Base-by-base conservation (phyloP, 2,113 vertebrate species). In the Symphodus melops region DNA sequence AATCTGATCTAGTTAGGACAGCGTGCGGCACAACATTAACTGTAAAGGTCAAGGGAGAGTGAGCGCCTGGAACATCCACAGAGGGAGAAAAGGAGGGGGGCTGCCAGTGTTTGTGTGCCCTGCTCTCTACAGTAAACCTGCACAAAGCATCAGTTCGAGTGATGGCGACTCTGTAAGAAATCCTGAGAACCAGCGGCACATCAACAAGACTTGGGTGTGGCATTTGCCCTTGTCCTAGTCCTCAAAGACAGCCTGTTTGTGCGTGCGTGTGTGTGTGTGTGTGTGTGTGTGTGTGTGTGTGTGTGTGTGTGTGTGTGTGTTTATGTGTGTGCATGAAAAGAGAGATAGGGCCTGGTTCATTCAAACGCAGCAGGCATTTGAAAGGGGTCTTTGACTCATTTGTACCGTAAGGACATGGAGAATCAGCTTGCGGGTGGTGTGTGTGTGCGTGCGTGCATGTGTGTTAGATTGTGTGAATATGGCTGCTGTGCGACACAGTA, bases 381-480 rank as follows among this genome's bases (percentile, higher is more conserved):
- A 90, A 88, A 83, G 59, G 53, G 71, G 60, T 85, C 83, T 86
- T 89, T 91, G 81, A 89, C 61, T 65, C 41, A 41, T 28, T 65
- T 20, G 53, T 42, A 62, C 63, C 21, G 48, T 69, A 77, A 86
- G 61, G 77, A 85, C 54, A 89, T 83, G 83, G 76, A 82, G 86
- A 75, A 81, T 69, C 58, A 48, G 78, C 74, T 70, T 44, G 41
- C 33, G 41, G 70, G 75, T 68, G 25, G 83, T 79, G 76, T 72
- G 42, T 67, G n/a, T 53, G 44, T 69, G 53, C 72, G 68, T 72
- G 44, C 75, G 65, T 69, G 39, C 71, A 39, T 75, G n/a, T 56
- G n/a, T 73, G 65, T 57, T 28, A 28, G 28, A 28, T 41, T 83
- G 53, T 52, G 73, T 88, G 75, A 79, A 68, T 84, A 33, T 74